Conservation (phyloP, 2,888 invertebrate genomes). For the Xestia xanthographa region DNA sequence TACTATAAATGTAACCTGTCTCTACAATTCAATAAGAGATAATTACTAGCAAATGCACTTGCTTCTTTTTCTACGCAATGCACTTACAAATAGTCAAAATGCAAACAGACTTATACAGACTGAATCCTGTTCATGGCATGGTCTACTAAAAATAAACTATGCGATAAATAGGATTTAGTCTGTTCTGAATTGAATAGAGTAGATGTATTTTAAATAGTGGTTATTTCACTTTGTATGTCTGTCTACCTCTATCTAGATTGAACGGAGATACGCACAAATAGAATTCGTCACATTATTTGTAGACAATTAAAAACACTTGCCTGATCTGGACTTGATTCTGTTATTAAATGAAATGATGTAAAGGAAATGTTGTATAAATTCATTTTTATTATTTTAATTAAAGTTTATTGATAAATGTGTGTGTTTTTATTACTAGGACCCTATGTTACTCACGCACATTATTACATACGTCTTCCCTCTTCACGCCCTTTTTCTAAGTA, state of each 20-base stretch:
- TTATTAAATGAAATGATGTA: constrained; percentile 61
- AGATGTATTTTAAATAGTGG: constrained; percentile 60
- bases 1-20: constrained; percentile 1
- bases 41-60: constrained; percentile 15
- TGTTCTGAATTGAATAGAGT: constrained; percentile 40
- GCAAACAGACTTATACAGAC: constrained; percentile 39
- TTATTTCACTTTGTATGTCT: constrained; percentile 57
- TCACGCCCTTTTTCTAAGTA: not conserved
- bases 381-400: constrained; percentile 82
- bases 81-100: constrained; percentile 10
- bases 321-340: constrained; percentile 53
- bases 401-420: constrained; percentile 76
- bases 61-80: constrained; percentile 20
- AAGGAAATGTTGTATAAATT: constrained; percentile 81
- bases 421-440: constrained; percentile 15
- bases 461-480: too few relatives aligned
- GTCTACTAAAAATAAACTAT: too few relatives aligned
- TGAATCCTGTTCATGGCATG: constrained; percentile 28
- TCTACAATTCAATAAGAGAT: constrained; percentile 8
- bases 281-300: constrained; percentile 50
- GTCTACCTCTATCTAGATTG: constrained; percentile 52
- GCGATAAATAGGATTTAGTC: too few relatives aligned
- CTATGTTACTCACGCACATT: not conserved
- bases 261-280: constrained; percentile 68
- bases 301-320: constrained; percentile 44